These are phyloP conservation scores for Ivindomyrus marchei DNA, from an alignment of 2,113 vertebrate genomes.

Conservation along the genomic window DNA sequence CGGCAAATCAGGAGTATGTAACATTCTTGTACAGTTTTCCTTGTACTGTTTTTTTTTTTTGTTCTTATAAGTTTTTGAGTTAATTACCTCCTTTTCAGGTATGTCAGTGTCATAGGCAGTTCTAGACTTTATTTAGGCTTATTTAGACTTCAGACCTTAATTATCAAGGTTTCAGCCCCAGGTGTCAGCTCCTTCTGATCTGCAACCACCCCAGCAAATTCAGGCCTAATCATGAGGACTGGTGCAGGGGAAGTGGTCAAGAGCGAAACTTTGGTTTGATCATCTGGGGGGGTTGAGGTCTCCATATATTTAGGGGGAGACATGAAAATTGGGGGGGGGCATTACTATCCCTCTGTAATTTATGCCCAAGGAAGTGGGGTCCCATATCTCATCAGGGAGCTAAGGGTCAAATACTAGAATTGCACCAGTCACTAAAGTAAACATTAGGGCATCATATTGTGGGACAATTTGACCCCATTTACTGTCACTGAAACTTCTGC, in stretches of 20 bases:
- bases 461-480: neutral
- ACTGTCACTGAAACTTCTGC: neutral
- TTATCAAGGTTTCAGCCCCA: neutral
- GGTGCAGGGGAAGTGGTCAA: neutral
- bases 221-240: neutral
- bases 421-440: neutral
- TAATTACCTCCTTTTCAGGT: neutral
- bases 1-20: constrained; percentile 10
- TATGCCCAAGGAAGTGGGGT: neutral
- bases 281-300: too few species aligned
- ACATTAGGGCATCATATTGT: neutral
- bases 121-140: neutral
- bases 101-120: neutral
- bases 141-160: neutral
- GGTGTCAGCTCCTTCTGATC: neutral
- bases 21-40: neutral
- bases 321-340: too few species aligned
- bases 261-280: too few species aligned
- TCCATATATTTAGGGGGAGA: too few species aligned
- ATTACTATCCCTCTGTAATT: too few species aligned
- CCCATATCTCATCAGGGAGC: neutral
- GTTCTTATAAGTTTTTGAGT: neutral
- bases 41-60: neutral
- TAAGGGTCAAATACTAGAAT: neutral
- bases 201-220: neutral